Evolutionary conservation across 2,797 vertebrate species (phyloP).

Genomic region (Manis pentadactyla): DNA sequence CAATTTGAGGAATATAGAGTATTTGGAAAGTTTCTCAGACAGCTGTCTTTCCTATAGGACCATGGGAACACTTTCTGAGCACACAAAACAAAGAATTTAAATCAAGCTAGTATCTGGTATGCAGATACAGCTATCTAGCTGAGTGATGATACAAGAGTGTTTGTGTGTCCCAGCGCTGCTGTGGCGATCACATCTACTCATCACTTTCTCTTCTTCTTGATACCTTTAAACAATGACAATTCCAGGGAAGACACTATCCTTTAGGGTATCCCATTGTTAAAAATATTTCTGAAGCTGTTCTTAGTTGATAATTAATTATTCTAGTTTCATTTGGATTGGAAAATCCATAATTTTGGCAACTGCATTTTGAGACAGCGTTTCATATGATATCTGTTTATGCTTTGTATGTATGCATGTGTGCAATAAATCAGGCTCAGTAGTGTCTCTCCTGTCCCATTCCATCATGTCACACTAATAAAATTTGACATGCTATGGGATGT

Average conservation of each 20-base stretch:
- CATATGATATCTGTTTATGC: not conserved
- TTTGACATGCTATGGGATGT: constrained; percentile 53
- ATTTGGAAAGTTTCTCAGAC: not conserved
- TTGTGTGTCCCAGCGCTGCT: not conserved
- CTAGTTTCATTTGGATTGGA: not conserved
- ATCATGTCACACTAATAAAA: constrained; percentile 66
- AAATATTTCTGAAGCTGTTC: not conserved
- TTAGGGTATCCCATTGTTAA: not conserved
- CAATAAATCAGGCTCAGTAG: constrained; percentile 18
- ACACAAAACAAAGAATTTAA: not conserved
- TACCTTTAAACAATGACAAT: not conserved
- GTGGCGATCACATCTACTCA: not conserved
- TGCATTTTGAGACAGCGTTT: not conserved
- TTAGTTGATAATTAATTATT: not conserved
- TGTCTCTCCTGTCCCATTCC: constrained; percentile 58
- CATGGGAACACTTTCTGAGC: not conserved
- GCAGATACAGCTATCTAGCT: not conserved
- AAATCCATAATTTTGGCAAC: not conserved
- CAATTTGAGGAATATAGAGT: not conserved
- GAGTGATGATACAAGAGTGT: not conserved
- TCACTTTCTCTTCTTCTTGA: not conserved
- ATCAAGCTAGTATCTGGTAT: not conserved
- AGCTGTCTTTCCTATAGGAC: not conserved
- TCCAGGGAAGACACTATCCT: not conserved
- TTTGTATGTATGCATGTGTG: not conserved